phyloP scores from a whole-genome alignment of 1,140 invertebrate genomes.

The Episyrphus balteatus region DNA sequence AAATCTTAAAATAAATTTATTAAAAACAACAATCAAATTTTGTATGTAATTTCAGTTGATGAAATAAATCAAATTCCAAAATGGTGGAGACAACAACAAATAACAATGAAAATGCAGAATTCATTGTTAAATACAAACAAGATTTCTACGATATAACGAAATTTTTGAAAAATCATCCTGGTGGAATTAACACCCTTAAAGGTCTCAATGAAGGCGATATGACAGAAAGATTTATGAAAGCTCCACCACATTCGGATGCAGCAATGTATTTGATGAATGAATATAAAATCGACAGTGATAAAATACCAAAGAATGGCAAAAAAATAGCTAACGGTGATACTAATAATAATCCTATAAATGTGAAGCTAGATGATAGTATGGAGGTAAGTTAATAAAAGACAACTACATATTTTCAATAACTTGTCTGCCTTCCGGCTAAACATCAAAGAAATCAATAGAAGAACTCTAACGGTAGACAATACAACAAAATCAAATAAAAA shows the following conservation, averaged over 20 bases:
- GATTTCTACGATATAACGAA: conserved; percentile 41
- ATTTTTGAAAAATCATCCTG: conserved; percentile 49
- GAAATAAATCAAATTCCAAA: neutral
- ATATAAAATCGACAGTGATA: conserved; percentile 30
- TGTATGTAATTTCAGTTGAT: no score
- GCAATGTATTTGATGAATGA: conserved; percentile 50
- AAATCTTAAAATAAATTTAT: no score
- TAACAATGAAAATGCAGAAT: conserved; percentile 14
- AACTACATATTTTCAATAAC: no score
- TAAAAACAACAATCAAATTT: no score
- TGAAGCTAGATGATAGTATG: conserved; percentile 30
- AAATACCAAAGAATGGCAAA: neutral
- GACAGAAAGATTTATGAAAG: conserved; percentile 37
- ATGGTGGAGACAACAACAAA: neutral
- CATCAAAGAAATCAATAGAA: no score
- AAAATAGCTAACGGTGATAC: conserved; percentile 17
- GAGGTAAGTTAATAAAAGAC: conserved; percentile 24
- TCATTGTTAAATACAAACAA: conserved; percentile 41
- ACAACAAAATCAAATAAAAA: no score
- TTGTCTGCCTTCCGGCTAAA: no score
- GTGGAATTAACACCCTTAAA: conserved; percentile 43
- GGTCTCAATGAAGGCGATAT: conserved; percentile 39
- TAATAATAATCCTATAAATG: conserved; percentile 22
- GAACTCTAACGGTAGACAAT: no score
- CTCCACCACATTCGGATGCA: conserved; percentile 46